Evolutionary conservation across 37 sponge, comb jelly and placozoan species (phyloP), one percentile per base, ranked within the genome.

Genomic region (Cliona cf. orientalis): DNA sequence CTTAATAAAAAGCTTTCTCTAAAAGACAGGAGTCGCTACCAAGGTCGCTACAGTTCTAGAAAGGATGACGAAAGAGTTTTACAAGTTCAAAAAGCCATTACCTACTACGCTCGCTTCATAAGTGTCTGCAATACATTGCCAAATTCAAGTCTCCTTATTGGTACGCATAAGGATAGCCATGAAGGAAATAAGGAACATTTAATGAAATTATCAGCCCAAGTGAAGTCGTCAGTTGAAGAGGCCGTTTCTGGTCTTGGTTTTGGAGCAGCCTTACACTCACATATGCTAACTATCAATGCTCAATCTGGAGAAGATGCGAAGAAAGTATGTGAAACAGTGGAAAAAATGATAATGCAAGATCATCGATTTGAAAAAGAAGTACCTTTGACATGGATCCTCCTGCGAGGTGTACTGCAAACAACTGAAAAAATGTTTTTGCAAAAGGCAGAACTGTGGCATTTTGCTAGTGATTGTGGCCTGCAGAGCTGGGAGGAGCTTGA

Each of bases 311-410:
- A 58, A 7, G 36, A 74, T 22, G 4, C 9, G 38, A 3, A 74
- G 58, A 26, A 11, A 14, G 34, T 74, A 49, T 4, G 5, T 17
- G 58, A 22, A 22, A n/a, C 63, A 22, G 41, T 62, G 14, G 45
- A 40, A 42, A 58, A 63, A 6, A 19, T 62, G 5, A 46, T 42
- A 5, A 1, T 31, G 22, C 33, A 62, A 3, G 40, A 62, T 14
- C 5, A 34, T n/a, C n/a, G n/a, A 25, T 76, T 76, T 42, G 64
- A 42, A 26, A 42, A 43, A 14, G 64, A 76, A 31, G 42, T 76
- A 42, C 77, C 77, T 42, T 19, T 76, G 35, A 33, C 0, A 12
- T 61, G 35, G 44, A 5, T 76, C 1, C 63, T 76, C 45, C 40
- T 76, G 6, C 62, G 63, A 5, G 22, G 44, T 31, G 7, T 40